Percentiles rank a stretch among this genome's conserved stretches.
phyloP scores from a whole-genome alignment of 2,797 vertebrate species.

The Craterocephalus amniculus region DNA sequence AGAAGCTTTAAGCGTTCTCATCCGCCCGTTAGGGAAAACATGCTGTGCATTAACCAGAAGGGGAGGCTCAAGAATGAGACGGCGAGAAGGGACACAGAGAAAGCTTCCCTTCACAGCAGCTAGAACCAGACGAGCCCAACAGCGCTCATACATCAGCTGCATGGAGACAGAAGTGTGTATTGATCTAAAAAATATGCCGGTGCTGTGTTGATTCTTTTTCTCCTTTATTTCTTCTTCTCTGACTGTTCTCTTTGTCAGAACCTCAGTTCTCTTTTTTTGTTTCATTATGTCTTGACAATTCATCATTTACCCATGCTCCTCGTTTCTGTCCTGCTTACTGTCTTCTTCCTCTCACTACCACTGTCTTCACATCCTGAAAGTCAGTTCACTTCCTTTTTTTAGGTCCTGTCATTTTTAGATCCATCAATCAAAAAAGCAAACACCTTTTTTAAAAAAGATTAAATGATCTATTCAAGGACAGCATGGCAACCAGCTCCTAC shows the following conservation, averaged over 20 bases:
- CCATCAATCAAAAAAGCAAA: background rate
- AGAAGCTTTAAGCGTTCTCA: slow-evolving; percentile 56
- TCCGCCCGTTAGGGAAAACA: slow-evolving; percentile 65
- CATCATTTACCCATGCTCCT: slow-evolving; percentile 4
- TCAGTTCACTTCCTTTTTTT: background rate
- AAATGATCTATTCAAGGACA: background rate
- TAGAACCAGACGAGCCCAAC: slow-evolving; percentile 34
- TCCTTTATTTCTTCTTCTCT: slow-evolving; percentile 13
- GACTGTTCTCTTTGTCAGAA: background rate
- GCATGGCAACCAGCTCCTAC: background rate
- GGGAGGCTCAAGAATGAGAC: slow-evolving; percentile 29
- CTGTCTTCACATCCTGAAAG: background rate
- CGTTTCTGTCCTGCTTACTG: slow-evolving; percentile 6
- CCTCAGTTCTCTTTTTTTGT: background rate
- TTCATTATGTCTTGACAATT: slow-evolving; percentile 9
- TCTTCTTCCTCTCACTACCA: background rate
- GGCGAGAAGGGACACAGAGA: slow-evolving; percentile 6
- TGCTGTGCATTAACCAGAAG: slow-evolving; percentile 34
- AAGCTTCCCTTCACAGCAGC: slow-evolving; percentile 35
- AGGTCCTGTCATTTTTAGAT: background rate
- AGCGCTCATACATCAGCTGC: slow-evolving; percentile 51
- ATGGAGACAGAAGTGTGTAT: slow-evolving; percentile 50
- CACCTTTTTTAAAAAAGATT: background rate
- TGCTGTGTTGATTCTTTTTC: slow-evolving; percentile 20
- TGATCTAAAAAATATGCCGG: slow-evolving; percentile 45